Conservation (phyloP, 2,797 vertebrate species). For the Botia almorhae region DNA sequence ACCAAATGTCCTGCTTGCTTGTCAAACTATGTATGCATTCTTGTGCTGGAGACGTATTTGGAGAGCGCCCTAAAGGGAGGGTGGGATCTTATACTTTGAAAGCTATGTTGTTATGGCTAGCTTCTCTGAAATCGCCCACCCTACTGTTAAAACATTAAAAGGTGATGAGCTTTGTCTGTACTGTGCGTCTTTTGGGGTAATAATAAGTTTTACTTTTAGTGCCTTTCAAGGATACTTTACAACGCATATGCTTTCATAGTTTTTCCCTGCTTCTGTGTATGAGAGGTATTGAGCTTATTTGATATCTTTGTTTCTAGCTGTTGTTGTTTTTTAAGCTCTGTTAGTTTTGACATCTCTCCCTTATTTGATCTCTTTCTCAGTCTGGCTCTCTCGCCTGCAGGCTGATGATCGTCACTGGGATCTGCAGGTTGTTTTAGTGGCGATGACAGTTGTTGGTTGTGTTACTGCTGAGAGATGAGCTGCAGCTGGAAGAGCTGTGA, state of each 20-base stretch:
- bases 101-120: too few relatives aligned
- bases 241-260: not conserved
- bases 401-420: constrained; percentile 33
- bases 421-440: constrained; percentile 55
- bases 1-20: too few relatives aligned
- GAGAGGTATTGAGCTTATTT: not conserved
- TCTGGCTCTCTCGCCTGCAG: constrained; percentile 32
- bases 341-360: constrained; percentile 16
- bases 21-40: too few relatives aligned
- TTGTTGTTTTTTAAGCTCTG: constrained; percentile 25
- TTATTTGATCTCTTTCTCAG: constrained; percentile 30
- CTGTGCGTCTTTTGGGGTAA: not conserved
- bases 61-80: too few relatives aligned
- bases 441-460: constrained; percentile 55
- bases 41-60: too few relatives aligned
- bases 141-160: not conserved
- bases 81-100: too few relatives aligned
- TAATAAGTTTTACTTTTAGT: too few relatives aligned
- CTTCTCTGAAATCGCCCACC: too few relatives aligned
- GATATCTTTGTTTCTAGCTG: constrained; percentile 18
- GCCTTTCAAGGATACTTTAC: too few relatives aligned
- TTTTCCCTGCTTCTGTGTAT: not conserved
- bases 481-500: constrained; percentile 22
- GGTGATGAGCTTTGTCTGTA: not conserved
- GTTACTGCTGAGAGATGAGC: constrained; percentile 39